Percentiles rank a stretch among this genome's conserved stretches.
Evolutionary conservation across 2,113 vertebrate genomes (phyloP).

Genomic region (Halichoerus grypus): DNA sequence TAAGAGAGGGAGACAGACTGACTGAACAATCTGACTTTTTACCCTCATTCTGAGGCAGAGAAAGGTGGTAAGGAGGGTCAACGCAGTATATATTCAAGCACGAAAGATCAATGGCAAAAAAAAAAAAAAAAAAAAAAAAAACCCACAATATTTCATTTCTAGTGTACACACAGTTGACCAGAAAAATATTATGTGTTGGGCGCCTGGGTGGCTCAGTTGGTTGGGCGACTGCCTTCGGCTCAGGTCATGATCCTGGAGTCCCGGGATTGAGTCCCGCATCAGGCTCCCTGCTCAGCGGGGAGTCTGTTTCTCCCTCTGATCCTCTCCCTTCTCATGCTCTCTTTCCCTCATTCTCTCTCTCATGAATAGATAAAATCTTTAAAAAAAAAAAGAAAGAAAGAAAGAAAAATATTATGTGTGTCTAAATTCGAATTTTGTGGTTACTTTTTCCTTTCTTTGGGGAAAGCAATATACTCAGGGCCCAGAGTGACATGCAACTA

Average conservation of each 20-base stretch:
- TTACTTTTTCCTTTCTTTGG: background rate
- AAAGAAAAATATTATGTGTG: background rate
- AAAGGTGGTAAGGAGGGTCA: background rate
- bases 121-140: background rate
- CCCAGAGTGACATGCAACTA: background rate
- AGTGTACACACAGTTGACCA: background rate
- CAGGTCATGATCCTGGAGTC: too few relatives aligned
- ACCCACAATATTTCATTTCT: background rate
- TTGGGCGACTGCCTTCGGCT: too few relatives aligned
- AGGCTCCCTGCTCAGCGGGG: too few relatives aligned
- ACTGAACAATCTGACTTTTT: background rate
- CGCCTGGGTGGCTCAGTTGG: too few relatives aligned
- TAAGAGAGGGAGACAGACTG: background rate
- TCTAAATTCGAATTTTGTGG: conserved; percentile 1
- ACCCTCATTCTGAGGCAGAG: background rate
- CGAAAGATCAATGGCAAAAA: background rate
- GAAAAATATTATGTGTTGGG: background rate
- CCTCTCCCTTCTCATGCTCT: too few relatives aligned
- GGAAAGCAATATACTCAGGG: background rate
- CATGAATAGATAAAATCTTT: too few relatives aligned
- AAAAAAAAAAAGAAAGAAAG: too few relatives aligned
- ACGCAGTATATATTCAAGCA: background rate
- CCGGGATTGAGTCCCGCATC: too few relatives aligned
- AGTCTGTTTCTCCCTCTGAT: too few relatives aligned
- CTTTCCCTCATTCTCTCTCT: too few relatives aligned